Evolutionary conservation across 2,797 vertebrate species (phyloP), one percentile per base, ranked within the genome.

Genomic region (Denticeps clupeoides): DNA sequence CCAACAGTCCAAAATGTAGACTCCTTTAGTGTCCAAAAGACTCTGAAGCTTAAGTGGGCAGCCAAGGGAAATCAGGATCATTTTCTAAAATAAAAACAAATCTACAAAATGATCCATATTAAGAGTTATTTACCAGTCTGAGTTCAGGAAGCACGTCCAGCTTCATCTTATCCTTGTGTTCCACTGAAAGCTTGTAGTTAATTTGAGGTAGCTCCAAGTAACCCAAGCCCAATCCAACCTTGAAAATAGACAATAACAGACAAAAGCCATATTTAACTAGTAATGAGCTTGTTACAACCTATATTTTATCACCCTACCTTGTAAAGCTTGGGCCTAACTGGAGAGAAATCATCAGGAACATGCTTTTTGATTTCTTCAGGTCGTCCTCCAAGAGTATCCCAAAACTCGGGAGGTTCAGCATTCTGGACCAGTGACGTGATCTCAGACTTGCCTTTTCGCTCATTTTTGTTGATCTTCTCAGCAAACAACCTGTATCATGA

Each of bases 1-100:
- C 89, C 91, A 93, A 63, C 95, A 99, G 80, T 99, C 95, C 65
- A 99, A 76, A 70, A 99, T 88, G 80, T 96, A 99, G n/a, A 99
- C 95, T 0, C 83, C 78, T 67, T 88, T 93, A 2, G 95, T 99
- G 78, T 99, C 92, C 64, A 99, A 79, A 41, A 99, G 78, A 45
- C 88, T 90, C 77, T 99, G 95, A 19, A 99, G 56, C 94, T 88
- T 65, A 1, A 47, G n/a, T 22, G 4, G 22, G 2, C 28, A 11
- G 3, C 2, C 2, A 28, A n/a, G 9, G 7, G 15, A 8, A n/a
- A 2, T 28, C 11, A 40, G 12, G 22, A 18, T 5, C 9, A 3
- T 5, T 25, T n/a, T 3, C 4, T 3, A 13, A 7, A 13, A 47
- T 7, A 3, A 7, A 3, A 24, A n/a, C 7, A 16, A 10, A 33